A percentile compares a stretch with the other conserved stretches of the same genome.
Evolutionary conservation across 2,797 vertebrate species (phyloP).

Genomic region (Gastrophryne carolinensis): DNA sequence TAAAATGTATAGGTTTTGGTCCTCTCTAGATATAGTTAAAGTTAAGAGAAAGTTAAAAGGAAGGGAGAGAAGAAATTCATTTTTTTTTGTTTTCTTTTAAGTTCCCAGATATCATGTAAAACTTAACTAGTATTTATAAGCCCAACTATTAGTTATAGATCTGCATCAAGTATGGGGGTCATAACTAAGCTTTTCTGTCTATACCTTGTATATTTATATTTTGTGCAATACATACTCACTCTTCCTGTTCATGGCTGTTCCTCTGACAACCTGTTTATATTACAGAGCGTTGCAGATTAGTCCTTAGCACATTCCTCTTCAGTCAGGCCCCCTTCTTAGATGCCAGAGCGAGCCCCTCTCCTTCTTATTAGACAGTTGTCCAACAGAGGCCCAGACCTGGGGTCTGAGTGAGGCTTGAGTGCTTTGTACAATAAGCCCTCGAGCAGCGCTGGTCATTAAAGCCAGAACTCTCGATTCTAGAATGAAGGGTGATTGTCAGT

Average conservation of each 20-base stretch:
- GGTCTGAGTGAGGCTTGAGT: neutral
- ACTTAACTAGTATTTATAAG: no score
- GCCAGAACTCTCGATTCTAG: neutral
- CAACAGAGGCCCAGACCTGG: neutral
- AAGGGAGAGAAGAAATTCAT: no score
- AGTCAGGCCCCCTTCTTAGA: neutral
- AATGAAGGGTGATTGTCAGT: neutral
- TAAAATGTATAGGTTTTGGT: no score
- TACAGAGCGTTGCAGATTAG: slow-evolving; percentile 42
- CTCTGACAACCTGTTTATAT: slow-evolving; percentile 16
- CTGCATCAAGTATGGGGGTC: no score
- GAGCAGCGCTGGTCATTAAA: neutral
- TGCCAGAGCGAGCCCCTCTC: neutral
- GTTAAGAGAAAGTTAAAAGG: no score
- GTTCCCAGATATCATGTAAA: no score
- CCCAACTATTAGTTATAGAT: no score
- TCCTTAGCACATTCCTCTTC: neutral
- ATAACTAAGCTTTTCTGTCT: no score
- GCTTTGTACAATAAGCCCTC: neutral
- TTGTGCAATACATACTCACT: no score
- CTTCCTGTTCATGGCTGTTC: neutral
- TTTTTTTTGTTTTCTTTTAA: no score
- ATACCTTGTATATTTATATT: no score
- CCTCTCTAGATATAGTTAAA: no score
- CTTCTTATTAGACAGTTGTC: neutral